Percentiles rank a stretch among this genome's conserved stretches.
phyloP scores from a whole-genome alignment of 2,113 vertebrate genomes.

The Mustela nigripes region DNA sequence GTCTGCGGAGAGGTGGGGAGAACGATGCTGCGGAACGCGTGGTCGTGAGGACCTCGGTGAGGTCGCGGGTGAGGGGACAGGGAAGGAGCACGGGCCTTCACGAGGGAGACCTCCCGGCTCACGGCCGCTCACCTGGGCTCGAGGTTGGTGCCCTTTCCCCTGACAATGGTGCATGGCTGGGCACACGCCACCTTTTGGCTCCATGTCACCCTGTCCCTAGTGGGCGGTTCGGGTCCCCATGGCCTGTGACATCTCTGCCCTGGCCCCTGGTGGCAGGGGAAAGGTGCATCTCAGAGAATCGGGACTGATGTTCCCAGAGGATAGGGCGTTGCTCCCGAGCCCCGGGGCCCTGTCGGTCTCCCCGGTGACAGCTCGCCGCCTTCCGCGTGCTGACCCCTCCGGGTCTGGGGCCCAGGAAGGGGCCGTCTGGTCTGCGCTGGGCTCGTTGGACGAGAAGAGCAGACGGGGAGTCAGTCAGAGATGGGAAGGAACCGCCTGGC shows the following conservation, averaged over 20 bases:
- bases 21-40: not conserved
- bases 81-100: fast-evolving
- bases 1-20: not conserved
- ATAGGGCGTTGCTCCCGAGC: not conserved
- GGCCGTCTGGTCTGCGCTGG: fast-evolving
- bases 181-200: not conserved
- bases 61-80: not conserved
- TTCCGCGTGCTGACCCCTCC: fast-evolving
- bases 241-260: not conserved
- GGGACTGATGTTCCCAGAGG: not conserved
- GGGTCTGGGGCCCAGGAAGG: fast-evolving
- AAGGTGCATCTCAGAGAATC: not conserved
- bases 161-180: fast-evolving
- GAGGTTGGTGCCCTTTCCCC: too few species aligned
- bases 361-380: fast-evolving
- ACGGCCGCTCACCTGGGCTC: not conserved
- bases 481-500: not conserved
- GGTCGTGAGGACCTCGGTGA: not conserved
- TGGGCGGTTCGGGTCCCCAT: not conserved
- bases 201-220: not conserved
- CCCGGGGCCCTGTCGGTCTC: fast-evolving
- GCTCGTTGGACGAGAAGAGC: too few species aligned
- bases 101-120: not conserved
- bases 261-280: not conserved
- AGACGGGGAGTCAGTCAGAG: not conserved